These are phyloP conservation scores for Erynnis tages DNA, from an alignment of 2,888 invertebrate species.

Conservation along the genomic window DNA sequence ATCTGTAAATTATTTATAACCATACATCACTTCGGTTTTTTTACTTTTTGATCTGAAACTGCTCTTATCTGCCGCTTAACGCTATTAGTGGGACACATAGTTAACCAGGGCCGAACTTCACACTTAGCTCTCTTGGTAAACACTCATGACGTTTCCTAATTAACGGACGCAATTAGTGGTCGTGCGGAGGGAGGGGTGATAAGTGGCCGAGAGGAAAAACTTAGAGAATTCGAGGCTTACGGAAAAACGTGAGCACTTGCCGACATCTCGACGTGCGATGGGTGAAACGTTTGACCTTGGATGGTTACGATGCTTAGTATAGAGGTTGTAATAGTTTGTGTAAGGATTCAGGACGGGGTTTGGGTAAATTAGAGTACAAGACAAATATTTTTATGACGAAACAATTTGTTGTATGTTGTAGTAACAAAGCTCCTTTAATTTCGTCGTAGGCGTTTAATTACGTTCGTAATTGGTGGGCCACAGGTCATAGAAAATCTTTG, in stretches of 20 bases:
- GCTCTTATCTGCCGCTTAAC: neutral
- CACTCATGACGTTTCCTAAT: slow-evolving; percentile 82
- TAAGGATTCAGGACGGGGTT: too few species aligned
- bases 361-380: too few species aligned
- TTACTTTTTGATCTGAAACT: too few species aligned
- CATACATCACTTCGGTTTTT: too few species aligned
- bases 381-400: too few species aligned
- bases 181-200: slow-evolving; percentile 62
- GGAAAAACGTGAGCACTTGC: slow-evolving; percentile 32
- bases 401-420: too few species aligned
- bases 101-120: slow-evolving; percentile 74
- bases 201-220: slow-evolving; percentile 76
- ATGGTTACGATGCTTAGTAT: neutral
- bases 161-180: slow-evolving; percentile 82
- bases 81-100: neutral
- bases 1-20: too few species aligned
- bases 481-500: too few species aligned
- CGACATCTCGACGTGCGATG: slow-evolving; percentile 14
- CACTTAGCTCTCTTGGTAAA: slow-evolving; percentile 79
- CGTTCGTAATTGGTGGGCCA: too few species aligned
- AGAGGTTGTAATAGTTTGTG: too few species aligned
- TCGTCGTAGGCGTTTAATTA: too few species aligned
- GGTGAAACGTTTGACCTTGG: slow-evolving; percentile 12
- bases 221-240: slow-evolving; percentile 68
- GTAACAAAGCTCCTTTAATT: too few species aligned